Percentiles rank a stretch among this genome's conserved stretches.
Evolutionary conservation across 2,113 vertebrate species (phyloP).

Genomic region (Nerophis lumbriciformis): DNA sequence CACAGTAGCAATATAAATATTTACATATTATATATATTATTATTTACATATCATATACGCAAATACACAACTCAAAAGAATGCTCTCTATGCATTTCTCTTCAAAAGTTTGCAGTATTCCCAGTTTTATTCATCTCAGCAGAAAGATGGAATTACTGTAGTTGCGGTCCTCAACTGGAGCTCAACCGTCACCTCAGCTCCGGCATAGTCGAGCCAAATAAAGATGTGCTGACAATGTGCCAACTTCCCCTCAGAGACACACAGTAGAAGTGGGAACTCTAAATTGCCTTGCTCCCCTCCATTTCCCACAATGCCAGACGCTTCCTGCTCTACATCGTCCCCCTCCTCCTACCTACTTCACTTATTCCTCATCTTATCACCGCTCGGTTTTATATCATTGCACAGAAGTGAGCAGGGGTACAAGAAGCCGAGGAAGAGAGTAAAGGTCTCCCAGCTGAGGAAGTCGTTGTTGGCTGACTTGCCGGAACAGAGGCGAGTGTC

Average conservation of each 20-base stretch:
- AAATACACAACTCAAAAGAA: no score
- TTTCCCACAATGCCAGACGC: neutral
- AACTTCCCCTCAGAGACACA: constrained; percentile 59
- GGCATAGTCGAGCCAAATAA: constrained; percentile 21
- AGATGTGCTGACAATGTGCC: constrained; percentile 64
- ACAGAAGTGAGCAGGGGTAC: constrained; percentile 10
- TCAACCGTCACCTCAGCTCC: constrained; percentile 14
- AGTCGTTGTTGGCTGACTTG: constrained; percentile 42
- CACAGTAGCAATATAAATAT: no score
- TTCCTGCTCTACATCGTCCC: constrained; percentile 14
- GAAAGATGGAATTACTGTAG: no score
- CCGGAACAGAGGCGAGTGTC: constrained; percentile 54
- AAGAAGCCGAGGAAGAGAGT: constrained; percentile 35
- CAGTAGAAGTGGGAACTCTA: constrained; percentile 24
- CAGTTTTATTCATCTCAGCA: no score
- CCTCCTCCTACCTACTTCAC: constrained; percentile 4
- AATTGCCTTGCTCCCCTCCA: neutral
- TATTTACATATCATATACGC: no score
- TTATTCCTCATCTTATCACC: constrained; percentile 9
- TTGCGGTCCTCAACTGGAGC: neutral
- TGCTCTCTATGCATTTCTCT: no score
- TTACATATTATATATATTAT: no score
- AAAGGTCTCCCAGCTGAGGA: constrained; percentile 28
- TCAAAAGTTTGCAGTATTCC: no score
- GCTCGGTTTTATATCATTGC: constrained; percentile 6